Evolutionary conservation across 2,888 invertebrate genomes (phyloP), one percentile per base, ranked within the genome.

Genomic region (Crocallis elinguaria): DNA sequence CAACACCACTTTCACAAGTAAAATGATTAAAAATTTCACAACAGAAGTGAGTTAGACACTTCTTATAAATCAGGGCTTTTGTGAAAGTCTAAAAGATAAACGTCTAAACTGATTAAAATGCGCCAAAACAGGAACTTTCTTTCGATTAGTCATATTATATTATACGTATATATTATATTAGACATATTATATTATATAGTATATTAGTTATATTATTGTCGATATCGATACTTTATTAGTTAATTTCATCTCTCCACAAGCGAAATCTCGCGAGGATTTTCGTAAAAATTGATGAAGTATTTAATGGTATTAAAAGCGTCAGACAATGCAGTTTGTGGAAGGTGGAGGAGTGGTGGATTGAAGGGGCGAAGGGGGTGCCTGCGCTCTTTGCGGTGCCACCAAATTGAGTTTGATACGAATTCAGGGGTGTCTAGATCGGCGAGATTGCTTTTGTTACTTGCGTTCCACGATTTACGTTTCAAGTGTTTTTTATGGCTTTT

Each of bases 361-460:
- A 11, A 39, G 44, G 49, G 36, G 35, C 16, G 42, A 35, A 39
- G 50, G 54, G 57, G 57, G 62, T 67, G 72, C 66, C 63, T 67
- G 67, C 56, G 70, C 74, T 65, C 65, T 71, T 67, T 68, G 68
- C 58, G 67, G 69, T 62, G 64, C 54, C 57, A 60, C 62, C 70
- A 73, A 73, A 76, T 74, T 70, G 77, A 69, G 74, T 75, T 77
- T 72, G 68, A 67, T 67, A 66, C 64, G 67, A 73, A 71, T 73
- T 71, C 67, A 66, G 49, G 49, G 61, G 67, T 53, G 69, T 69
- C 69, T 71, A 64, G 63, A 66, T 61, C 57, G 61, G 52, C 53
- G 60, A 62, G 65, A 67, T 62, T 61, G 52, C 50, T 43, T 14
- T 52, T 8, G 17, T 14, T 71, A 67, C 74, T 53, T 57, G 6